These are phyloP conservation scores for Acanthaster planci DNA, from an alignment of 35 echinoderm and acorn worm species.

Conservation along the genomic window DNA sequence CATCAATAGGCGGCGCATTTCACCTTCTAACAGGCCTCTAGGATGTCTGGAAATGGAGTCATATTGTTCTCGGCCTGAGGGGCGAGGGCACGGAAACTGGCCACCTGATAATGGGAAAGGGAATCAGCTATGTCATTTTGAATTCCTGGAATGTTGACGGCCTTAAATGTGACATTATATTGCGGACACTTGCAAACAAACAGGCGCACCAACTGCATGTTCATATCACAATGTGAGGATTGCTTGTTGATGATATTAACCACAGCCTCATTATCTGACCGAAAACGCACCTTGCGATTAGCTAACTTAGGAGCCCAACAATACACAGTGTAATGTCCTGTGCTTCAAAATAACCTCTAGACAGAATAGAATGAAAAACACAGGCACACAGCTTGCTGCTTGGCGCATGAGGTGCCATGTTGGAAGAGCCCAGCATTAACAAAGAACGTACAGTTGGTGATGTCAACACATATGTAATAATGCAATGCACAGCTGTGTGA, in stretches of 20 bases:
- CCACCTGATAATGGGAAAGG: background rate
- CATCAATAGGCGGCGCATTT: background rate
- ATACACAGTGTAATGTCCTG: too few relatives aligned
- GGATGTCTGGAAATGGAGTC: background rate
- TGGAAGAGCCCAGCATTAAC: too few relatives aligned
- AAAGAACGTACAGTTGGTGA: too few relatives aligned
- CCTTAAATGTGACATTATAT: background rate
- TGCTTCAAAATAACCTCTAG: too few relatives aligned
- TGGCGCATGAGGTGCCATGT: too few relatives aligned
- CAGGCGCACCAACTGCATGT: background rate
- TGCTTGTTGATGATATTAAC: background rate
- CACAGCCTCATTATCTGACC: background rate
- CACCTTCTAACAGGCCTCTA: background rate
- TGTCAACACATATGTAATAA: too few relatives aligned
- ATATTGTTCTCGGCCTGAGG: background rate
- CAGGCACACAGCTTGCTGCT: too few relatives aligned
- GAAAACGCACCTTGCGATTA: background rate
- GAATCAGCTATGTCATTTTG: background rate
- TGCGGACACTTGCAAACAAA: background rate
- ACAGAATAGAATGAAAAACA: too few relatives aligned
- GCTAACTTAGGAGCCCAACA: too few relatives aligned
- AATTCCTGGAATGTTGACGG: background rate
- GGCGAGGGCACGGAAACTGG: background rate
- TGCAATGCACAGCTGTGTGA: too few relatives aligned
- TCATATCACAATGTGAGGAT: background rate